Base-by-base conservation (phyloP, 2,113 vertebrate genomes). In the Chloropsis cyanopogon region DNA sequence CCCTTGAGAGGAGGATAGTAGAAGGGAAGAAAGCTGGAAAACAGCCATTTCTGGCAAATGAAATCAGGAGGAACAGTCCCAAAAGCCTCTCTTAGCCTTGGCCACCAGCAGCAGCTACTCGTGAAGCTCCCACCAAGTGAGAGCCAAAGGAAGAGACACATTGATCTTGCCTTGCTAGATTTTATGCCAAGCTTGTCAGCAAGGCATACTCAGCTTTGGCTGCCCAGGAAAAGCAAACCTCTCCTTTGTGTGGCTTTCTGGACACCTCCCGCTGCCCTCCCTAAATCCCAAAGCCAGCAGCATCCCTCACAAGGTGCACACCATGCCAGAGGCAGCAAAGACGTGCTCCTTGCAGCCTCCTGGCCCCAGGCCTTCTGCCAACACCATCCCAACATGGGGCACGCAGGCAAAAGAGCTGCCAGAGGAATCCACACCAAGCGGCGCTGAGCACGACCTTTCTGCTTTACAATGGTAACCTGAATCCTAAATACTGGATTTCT, bases 401-500 rank as follows among this genome's bases (percentile, higher is more conserved):
- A 91, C 4, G 12, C 86, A 90, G 91, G 92, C 88, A 93, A 96
- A 82, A 95, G 90, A 94, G 90, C 96, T 93, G 90, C 71, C 1
- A 0, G 72, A 95, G 88, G 94, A 96, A 95, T 97, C 94, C 91
- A 90, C 7, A 29, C 91, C 95, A 91, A 93, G 92, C 52, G 4
- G 88, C 4, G 2, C 91, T 84, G 92, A 97, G 94, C 94, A 93
- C 77, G 80, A 97, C 96, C 96, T 91, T 95, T 93, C 95, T 79
- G 87, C 88, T 92, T 90, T 92, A 71, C 92, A 95, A 60, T 63
- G 41, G 92, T 94, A 96, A 96, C 94, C 93, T 95, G 96, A 97
- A 96, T 97, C 96, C 95, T 93, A 97, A 97, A 95, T 96, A 97
- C 96, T 94, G 94, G 96, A 97, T 97, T 97, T 96, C 94, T 87